Conservation (phyloP, 2,888 invertebrate species). For the Taphrorychus bicolor region DNA sequence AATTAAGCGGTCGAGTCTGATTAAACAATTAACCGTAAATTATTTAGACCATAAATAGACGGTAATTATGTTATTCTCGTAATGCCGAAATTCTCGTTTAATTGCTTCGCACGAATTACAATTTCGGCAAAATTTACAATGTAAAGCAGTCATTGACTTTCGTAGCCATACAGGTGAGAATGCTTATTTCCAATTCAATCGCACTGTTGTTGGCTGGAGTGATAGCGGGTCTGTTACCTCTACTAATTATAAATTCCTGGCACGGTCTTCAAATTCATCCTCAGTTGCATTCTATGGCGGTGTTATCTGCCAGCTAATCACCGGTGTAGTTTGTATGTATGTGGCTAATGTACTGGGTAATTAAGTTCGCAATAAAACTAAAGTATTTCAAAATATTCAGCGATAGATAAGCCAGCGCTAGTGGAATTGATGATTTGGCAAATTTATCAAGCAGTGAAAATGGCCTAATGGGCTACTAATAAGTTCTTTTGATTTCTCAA, state of each 20-base stretch:
- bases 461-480: too few relatives aligned
- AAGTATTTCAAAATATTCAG: not conserved
- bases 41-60: too few relatives aligned
- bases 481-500: too few relatives aligned
- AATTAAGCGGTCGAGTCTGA: not conserved
- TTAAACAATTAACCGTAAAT: not conserved
- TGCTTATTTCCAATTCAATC: not conserved
- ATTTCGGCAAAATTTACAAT: slow-evolving; percentile 1
- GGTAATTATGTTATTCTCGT: too few relatives aligned
- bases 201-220: not conserved
- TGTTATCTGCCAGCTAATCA: not conserved
- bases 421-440: too few relatives aligned
- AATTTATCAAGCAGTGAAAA: too few relatives aligned
- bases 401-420: not conserved
- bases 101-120: not conserved
- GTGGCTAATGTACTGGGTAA: not conserved
- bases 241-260: slow-evolving; percentile 4
- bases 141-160: slow-evolving; percentile 7
- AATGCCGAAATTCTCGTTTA: not conserved
- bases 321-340: not conserved
- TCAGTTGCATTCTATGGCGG: slow-evolving; percentile 6
- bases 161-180: slow-evolving; percentile 2
- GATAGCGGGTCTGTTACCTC: slow-evolving; percentile 12
- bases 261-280: slow-evolving; percentile 5
- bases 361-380: not conserved